Base-by-base conservation (phyloP, 1,140 invertebrate genomes). In the Drosophila pruinosa region DNA sequence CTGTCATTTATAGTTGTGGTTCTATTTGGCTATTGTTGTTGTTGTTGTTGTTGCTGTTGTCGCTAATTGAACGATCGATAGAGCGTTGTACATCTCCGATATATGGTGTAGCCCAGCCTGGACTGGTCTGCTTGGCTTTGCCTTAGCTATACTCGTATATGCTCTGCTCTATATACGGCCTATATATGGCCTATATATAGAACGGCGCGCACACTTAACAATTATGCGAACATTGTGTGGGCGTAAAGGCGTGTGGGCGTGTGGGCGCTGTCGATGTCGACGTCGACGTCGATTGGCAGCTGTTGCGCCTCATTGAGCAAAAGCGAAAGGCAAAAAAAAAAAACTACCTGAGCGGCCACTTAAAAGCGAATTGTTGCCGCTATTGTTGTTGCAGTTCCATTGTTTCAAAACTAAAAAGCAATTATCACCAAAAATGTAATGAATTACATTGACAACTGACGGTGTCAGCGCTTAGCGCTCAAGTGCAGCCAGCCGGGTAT, bases 31-130 rank as follows among this genome's bases (percentile, higher is more conserved):
- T n/a, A n/a, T 39, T 59, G 56, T 71, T 78, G 77, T 52, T 63
- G 53, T 56, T 68, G 58, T 54, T 34, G 50, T 26, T 50, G 31
- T 28, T 52, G 24, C 24, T 64, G 38, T 22, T 69, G 57, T 68
- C 65, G 77, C 82, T 88, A 88, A 86, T 88, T 81, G 81, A 86
- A 75, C 81, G 68, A 86, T 86, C 81, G 82, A 86, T 86, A 78
- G 74, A 81, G 61, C 73, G 64, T 39, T 70, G 59, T 70, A 62
- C 56, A 57, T 38, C 56, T 56, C 24, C 41, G 58, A 52, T 28
- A 52, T 28, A 38, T 48, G 45, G 47, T 7, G 10, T 38, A 12
- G 38, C 15, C 38, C 38, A 28, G 14, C 38, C 38, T 15, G 34
- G 17, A 3, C 6, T 14, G 19, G 50, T 31, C 10, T 7, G n/a